Evolutionary conservation across 2,113 vertebrate genomes (phyloP).

Genomic region (Tragelaphus buxtoni): DNA sequence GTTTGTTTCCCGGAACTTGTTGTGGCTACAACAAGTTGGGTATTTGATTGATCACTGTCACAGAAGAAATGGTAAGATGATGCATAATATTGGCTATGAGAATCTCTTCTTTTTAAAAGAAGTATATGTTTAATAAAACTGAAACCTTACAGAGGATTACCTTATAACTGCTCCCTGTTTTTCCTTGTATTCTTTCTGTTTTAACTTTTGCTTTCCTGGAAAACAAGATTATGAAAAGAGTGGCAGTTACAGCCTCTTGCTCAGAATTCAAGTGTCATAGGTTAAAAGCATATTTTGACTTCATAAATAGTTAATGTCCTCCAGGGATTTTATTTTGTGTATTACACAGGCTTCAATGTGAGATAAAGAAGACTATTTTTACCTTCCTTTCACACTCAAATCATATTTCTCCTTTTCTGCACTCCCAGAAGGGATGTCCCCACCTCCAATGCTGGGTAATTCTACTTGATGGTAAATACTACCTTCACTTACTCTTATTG

Average conservation of each 20-base stretch:
- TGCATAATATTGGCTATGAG: too few species aligned
- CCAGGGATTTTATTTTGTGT: background rate
- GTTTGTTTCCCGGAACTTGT: too few species aligned
- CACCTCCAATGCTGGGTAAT: background rate
- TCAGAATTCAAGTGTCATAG: background rate
- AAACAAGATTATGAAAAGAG: background rate
- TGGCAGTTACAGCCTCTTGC: background rate
- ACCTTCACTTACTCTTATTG: background rate
- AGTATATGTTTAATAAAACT: background rate
- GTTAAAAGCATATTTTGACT: background rate
- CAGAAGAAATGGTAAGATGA: too few species aligned
- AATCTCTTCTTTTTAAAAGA: too few species aligned
- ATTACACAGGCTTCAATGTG: background rate
- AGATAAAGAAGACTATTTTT: background rate
- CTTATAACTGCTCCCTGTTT: background rate
- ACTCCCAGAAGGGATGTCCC: background rate
- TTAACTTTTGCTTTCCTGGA: background rate
- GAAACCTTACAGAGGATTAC: background rate
- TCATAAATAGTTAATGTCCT: background rate
- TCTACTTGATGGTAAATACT: background rate
- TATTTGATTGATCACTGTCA: too few species aligned
- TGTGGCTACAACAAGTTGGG: too few species aligned
- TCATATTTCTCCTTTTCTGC: background rate
- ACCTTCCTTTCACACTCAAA: background rate
- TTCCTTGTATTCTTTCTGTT: background rate